Evolutionary conservation across 2,888 invertebrate genomes (phyloP), one percentile per base, ranked within the genome.

Genomic region (Dicyrtomina minuta): DNA sequence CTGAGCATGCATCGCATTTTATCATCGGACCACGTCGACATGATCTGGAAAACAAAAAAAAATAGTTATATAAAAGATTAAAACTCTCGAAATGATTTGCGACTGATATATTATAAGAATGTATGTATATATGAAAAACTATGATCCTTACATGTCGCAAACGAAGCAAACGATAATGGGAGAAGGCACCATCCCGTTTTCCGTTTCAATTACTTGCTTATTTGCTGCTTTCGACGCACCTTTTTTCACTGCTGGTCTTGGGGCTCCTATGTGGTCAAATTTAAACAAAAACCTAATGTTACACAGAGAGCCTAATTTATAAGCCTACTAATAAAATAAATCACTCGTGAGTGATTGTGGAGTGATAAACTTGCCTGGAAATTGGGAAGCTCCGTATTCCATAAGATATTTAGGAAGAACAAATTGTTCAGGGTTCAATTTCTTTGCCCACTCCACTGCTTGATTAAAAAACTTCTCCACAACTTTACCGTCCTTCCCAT

Each of bases 1-100:
- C 83, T 0, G 93, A 89, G 81, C 98, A 98, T 83, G 91, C 97
- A 83, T 97, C 97, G 81, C 97, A 98, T 73, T 92, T 90, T 60
- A 97, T 84, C 76, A 97, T 84, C 0, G 94, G 91, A 0, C 91
- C 93, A 66, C 86, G 85, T 77, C 91, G 88, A 82, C 95, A 95
- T 17, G 93, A 92, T 79, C 88, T 90, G 79, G 15, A 79, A 79
- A 43, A 17, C 24, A 6, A 58, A 15, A 51, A 27, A 60, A 53
- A 60, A 60, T 10, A 22, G 17, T 33, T 26, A 33, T 24, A 3
- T 5, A 22, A 5, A 3, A 55, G 15, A 17, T 24, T 33, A 33
- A 33, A 33, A 33, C 33, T 3, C 13, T 43, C 13, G 12, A 10
- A 13, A 13, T 43, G 12, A 13, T 43, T 43, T 13, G 10, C 43